These are phyloP conservation scores for Oophaga pumilio DNA, from an alignment of 2,113 vertebrate species.

Conservation along the genomic window DNA sequence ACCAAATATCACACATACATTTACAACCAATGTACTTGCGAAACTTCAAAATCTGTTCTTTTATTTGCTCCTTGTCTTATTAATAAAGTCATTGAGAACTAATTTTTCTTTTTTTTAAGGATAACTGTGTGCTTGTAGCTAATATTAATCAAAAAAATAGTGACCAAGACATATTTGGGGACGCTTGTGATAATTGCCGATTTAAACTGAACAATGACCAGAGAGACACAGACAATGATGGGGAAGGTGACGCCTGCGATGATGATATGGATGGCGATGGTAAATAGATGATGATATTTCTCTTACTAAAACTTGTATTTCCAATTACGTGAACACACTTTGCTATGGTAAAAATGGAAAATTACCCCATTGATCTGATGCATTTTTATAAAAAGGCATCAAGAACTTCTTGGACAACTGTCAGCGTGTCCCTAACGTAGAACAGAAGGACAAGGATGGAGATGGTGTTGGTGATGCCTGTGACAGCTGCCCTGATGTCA, in stretches of 20 bases:
- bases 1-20: too few species aligned
- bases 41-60: too few species aligned
- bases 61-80: too few species aligned
- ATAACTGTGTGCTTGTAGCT: conserved; percentile 89
- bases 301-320: not conserved
- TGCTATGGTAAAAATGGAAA: not conserved
- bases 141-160: conserved; percentile 92
- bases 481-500: conserved; percentile 90
- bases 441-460: conserved; percentile 85
- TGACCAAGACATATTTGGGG: conserved; percentile 89
- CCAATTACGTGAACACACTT: not conserved
- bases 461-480: conserved; percentile 94
- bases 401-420: conserved; percentile 95
- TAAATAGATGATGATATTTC: conserved; percentile 59
- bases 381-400: conserved; percentile 75
- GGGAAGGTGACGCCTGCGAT: conserved; percentile 92
- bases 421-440: conserved; percentile 80
- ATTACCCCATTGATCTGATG: not conserved
- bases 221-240: conserved; percentile 89
- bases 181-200: conserved; percentile 93
- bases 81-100: not conserved
- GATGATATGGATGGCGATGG: conserved; percentile 97
- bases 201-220: conserved; percentile 86
- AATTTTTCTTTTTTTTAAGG: conserved; percentile 70
- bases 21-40: too few species aligned